A percentile compares a stretch with the other conserved stretches of the same genome.
These are phyloP conservation scores for Ochlodes sylvanus DNA, from an alignment of 2,888 invertebrate species.

Conservation along the genomic window DNA sequence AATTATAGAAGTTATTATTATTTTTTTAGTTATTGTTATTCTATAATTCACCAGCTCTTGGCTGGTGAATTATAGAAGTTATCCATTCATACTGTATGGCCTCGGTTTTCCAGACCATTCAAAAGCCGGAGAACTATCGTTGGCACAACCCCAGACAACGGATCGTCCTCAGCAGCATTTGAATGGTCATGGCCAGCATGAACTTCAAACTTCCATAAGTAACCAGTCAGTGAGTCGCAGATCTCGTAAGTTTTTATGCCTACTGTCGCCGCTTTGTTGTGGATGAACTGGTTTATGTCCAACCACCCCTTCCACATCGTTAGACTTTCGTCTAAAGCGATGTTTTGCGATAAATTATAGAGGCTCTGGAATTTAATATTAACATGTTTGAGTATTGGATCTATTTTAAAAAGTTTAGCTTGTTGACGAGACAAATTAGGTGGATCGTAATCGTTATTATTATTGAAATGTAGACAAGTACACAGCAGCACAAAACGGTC, in stretches of 20 bases:
- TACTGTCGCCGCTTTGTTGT: constrained; percentile 37
- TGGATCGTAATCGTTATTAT: no score
- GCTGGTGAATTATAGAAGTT: no score
- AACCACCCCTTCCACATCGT: constrained; percentile 26
- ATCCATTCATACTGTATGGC: no score
- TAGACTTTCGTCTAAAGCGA: constrained; percentile 45
- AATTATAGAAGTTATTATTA: no score
- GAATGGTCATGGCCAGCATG: neutral
- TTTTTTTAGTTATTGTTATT: no score
- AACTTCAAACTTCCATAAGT: constrained; percentile 41
- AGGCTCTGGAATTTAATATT: constrained; percentile 37
- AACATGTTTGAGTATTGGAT: constrained; percentile 39
- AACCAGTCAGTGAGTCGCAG: constrained; percentile 42
- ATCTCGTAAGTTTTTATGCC: constrained; percentile 44
- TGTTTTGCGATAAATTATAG: constrained; percentile 18
- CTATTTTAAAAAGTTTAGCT: constrained; percentile 40
- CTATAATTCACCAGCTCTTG: no score
- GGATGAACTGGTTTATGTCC: constrained; percentile 42
- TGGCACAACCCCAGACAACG: no score
- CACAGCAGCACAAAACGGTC: neutral
- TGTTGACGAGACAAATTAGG: no score
- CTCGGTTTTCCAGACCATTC: no score
- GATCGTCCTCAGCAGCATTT: no score
- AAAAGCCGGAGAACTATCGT: no score
- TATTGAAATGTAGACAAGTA: constrained; percentile 42